These are phyloP conservation scores for Hypolimnas misippus DNA, from an alignment of 2,888 invertebrate species.

Conservation along the genomic window DNA sequence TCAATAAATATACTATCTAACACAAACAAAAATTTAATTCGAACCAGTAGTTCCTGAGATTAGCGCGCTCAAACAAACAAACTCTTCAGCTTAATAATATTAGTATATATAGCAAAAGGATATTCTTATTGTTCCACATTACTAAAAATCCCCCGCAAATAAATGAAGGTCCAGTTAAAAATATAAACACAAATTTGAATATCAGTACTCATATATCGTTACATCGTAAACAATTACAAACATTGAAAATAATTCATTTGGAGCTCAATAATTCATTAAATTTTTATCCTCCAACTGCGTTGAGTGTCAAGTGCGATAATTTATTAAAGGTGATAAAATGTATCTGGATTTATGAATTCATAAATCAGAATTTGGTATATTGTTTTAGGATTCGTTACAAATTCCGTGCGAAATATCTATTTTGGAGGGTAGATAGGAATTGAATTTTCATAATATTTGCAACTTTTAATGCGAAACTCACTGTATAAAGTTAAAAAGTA, in stretches of 20 bases:
- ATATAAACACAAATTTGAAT: too few relatives aligned
- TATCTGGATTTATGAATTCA: constrained; percentile 21
- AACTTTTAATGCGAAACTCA: too few relatives aligned
- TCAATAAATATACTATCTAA: too few relatives aligned
- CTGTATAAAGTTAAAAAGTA: too few relatives aligned
- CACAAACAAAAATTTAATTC: too few relatives aligned
- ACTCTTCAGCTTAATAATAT: too few relatives aligned
- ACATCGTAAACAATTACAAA: neutral
- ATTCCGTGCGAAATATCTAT: neutral
- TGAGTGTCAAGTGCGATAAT: constrained; percentile 19
- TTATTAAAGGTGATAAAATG: constrained; percentile 20
- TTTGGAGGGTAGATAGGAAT: neutral
- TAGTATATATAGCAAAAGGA: too few relatives aligned
- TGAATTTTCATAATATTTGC: neutral
- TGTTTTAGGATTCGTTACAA: neutral
- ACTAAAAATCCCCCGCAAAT: too few relatives aligned
- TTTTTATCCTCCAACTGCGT: constrained; percentile 11
- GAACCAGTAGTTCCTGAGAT: too few relatives aligned
- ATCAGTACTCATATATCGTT: neutral
- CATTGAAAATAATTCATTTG: neutral
- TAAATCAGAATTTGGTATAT: constrained; percentile 19
- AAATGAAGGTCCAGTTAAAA: too few relatives aligned
- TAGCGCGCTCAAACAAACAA: too few relatives aligned
- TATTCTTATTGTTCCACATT: too few relatives aligned
- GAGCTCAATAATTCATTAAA: neutral